Conservation (phyloP, 2,113 vertebrate genomes). For the Elaphurus davidianus region DNA sequence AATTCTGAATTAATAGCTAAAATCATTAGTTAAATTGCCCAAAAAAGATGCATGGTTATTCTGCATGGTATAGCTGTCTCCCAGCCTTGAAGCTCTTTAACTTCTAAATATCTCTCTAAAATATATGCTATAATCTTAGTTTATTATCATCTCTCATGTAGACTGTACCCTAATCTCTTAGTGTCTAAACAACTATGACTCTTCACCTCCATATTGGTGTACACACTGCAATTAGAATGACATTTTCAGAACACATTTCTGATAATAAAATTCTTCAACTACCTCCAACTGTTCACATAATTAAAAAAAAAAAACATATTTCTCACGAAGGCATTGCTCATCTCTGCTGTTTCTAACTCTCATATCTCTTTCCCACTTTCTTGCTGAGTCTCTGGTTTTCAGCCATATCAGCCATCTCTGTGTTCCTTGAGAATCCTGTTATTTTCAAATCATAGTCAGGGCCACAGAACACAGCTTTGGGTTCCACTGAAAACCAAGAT, state of each 20-base stretch:
- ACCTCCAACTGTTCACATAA: not conserved
- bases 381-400: not conserved
- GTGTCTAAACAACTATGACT: not conserved
- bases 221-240: not conserved
- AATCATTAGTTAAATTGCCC: not conserved
- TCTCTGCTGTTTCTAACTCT: not conserved
- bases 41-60: no score
- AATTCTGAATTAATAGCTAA: not conserved
- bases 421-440: not conserved
- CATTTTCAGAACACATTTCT: not conserved
- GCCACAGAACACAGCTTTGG: not conserved
- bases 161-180: not conserved
- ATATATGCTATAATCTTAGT: not conserved
- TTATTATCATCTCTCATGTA: not conserved
- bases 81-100: not conserved
- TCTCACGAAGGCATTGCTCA: not conserved
- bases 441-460: not conserved
- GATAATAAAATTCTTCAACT: not conserved
- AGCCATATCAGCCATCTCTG: fast-evolving
- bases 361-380: not conserved
- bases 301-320: not conserved
- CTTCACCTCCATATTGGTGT: not conserved
- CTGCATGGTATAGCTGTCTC: not conserved
- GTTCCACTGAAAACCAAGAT: not conserved
- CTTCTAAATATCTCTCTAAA: not conserved